Percentiles rank a stretch among this genome's conserved stretches.
Evolutionary conservation across 2,888 invertebrate genomes (phyloP).

Genomic region (Drosophila tripunctata): DNA sequence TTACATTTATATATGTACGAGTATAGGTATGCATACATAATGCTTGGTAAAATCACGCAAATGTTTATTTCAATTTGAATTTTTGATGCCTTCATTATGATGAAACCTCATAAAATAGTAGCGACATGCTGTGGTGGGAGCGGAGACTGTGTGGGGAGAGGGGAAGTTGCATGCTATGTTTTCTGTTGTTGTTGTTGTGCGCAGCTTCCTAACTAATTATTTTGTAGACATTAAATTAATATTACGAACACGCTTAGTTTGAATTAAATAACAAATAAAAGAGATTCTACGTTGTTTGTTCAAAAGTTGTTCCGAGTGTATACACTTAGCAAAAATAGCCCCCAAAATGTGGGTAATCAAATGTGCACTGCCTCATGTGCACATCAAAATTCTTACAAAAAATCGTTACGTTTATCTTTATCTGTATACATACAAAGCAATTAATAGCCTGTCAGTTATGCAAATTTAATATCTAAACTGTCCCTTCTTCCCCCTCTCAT

Average conservation of each 20-base stretch:
- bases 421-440: conserved; percentile 16
- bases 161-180: conserved; percentile 32
- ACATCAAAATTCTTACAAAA: conserved; percentile 23
- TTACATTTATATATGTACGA: conserved; percentile 31
- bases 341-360: conserved; percentile 6
- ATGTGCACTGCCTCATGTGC: conserved; percentile 23
- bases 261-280: conserved; percentile 78
- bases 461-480: conserved; percentile 90
- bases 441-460: conserved; percentile 10
- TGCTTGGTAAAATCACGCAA: conserved; percentile 76
- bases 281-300: conserved; percentile 51
- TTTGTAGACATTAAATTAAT: conserved; percentile 61
- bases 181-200: conserved; percentile 15
- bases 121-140: conserved; percentile 26
- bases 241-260: conserved; percentile 73
- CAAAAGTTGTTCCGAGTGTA: conserved; percentile 32
- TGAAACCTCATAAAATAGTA: conserved; percentile 47
- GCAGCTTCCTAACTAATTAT: conserved; percentile 43
- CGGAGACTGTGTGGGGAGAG: conserved; percentile 15
- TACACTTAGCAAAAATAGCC: conserved; percentile 34
- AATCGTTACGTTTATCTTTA: conserved; percentile 11
- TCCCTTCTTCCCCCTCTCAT: conserved; percentile 91
- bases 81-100: conserved; percentile 57
- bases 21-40: conserved; percentile 47
- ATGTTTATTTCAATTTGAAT: conserved; percentile 60